A percentile compares a stretch with the other conserved stretches of the same genome.
These are phyloP conservation scores for Loriculus beryllinus DNA, from an alignment of 2,797 vertebrate species.

Conservation along the genomic window DNA sequence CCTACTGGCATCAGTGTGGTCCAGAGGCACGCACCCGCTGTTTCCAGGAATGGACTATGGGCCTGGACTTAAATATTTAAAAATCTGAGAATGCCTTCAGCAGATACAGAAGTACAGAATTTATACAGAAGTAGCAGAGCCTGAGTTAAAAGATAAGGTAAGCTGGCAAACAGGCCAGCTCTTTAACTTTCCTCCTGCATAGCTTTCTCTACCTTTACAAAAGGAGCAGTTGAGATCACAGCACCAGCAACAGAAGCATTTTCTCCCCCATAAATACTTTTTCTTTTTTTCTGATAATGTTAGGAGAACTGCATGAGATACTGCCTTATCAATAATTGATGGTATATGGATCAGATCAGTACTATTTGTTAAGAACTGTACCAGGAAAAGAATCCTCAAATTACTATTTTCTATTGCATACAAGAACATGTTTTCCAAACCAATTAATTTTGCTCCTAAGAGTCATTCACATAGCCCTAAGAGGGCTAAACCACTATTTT, in stretches of 20 bases:
- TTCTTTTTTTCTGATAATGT: neutral
- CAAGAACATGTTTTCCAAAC: neutral
- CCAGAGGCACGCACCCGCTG: neutral
- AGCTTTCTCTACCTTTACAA: neutral
- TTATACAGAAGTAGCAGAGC: neutral
- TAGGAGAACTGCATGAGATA: neutral
- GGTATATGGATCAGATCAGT: neutral
- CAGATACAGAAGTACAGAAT: neutral
- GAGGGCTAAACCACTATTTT: neutral
- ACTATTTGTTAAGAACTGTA: neutral
- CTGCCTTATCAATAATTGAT: neutral
- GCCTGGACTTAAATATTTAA: neutral
- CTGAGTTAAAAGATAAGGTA: neutral
- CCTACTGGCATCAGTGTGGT: neutral
- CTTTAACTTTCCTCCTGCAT: neutral
- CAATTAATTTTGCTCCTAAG: neutral
- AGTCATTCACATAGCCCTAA: neutral
- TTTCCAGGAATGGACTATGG: neutral
- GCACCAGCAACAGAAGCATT: neutral
- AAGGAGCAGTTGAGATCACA: neutral
- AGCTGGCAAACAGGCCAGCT: neutral
- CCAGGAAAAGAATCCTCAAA: neutral
- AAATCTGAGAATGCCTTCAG: neutral
- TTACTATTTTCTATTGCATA: neutral
- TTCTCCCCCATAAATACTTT: neutral